Base-by-base conservation (phyloP, 1,140 invertebrate species). In the Sitobion miscanthi region DNA sequence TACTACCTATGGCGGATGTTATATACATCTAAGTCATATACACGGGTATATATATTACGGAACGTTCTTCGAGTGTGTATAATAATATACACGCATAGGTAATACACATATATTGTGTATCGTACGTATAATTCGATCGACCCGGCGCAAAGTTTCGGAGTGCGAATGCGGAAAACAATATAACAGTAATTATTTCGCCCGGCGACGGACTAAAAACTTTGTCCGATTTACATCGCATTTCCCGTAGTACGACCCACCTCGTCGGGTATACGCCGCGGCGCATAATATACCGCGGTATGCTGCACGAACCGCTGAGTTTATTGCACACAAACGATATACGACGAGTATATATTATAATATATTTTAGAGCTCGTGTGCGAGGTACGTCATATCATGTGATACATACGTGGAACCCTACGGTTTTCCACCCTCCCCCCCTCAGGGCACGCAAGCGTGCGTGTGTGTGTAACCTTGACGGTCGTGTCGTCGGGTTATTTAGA, bases 141-240 rank as follows among this genome's bases (percentile, higher is more conserved):
- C 30, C 86, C 30, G 30, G 47, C 0, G 52, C 54, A 52, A 54
- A 89, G n/a, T 89, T 89, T 89, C 21, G 0, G 30, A 38, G 17
- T 9, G 49, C 30, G 20, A 54, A 20, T 35, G 49, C 87, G 49
- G 87, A 52, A 89, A 89, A 89, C 87, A 54, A 89, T 54, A 89
- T 35, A 38, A 89, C 87, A 35, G 49, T 89, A 54, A 89, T 89
- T 89, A n/a, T 89, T 89, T 38, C 87, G n/a, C 23, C 42, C 85
- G 45, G 85, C 87, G 20, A 17, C 87, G 7, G 49, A 52, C 47
- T 23, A 9, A 54, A 52, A 54, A 54, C 45, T 87, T 87, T 49
- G 11, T 87, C 25, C 83, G 85, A 47, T 87, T 89, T 38, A 35
- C 49, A 54, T 52, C 47, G 38, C 38, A 14, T 42, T 25, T 14